Conservation (phyloP, 2,888 invertebrate genomes). For the Augochlorella aurata region DNA sequence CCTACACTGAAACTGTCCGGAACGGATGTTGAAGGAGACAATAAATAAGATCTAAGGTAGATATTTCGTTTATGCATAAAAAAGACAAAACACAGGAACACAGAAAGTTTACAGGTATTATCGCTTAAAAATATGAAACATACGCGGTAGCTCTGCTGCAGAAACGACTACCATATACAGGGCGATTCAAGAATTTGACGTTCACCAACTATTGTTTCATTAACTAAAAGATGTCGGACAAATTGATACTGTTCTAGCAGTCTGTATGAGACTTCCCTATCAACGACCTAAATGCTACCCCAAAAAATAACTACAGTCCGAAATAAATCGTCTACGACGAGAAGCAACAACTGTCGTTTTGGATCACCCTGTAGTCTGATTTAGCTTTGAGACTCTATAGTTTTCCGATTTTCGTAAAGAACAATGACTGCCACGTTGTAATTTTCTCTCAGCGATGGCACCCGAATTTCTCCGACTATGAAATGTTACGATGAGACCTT, state of each 20-base stretch:
- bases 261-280: neutral
- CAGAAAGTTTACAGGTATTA: slow-evolving; percentile 72
- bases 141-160: slow-evolving; percentile 31
- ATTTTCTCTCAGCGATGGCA: neutral
- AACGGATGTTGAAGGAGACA: slow-evolving; percentile 66
- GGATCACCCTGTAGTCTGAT: neutral
- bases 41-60: slow-evolving; percentile 75
- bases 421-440: neutral
- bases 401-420: neutral
- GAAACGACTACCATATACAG: slow-evolving; percentile 3
- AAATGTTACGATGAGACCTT: neutral
- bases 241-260: neutral
- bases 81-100: slow-evolving; percentile 67
- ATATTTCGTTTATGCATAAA: slow-evolving; percentile 65
- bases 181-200: neutral
- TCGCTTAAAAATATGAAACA: slow-evolving; percentile 70
- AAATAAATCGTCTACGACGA: neutral
- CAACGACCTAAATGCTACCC: neutral
- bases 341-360: neutral
- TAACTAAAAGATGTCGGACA: neutral
- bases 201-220: neutral
- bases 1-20: neutral
- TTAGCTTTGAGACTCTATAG: neutral
- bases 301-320: neutral
- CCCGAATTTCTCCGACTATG: neutral